Percentiles rank a stretch among this genome's conserved stretches.
phyloP scores from a whole-genome alignment of 1,140 invertebrate genomes.

The Brachionus angularis region DNA sequence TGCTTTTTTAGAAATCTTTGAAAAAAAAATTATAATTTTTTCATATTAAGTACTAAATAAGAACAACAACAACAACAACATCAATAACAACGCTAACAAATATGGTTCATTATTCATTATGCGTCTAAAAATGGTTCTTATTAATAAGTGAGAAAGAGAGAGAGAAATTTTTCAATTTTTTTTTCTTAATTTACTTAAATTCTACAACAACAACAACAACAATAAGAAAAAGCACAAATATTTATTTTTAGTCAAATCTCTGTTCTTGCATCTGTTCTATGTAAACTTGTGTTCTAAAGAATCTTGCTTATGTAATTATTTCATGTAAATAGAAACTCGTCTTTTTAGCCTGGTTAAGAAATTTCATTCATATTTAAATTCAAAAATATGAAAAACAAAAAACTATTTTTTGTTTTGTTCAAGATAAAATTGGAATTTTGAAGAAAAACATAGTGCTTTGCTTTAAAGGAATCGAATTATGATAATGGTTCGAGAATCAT shows the following conservation, averaged over 20 bases:
- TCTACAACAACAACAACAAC: too few species aligned
- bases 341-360: too few species aligned
- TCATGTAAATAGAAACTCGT: not conserved
- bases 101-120: slow-evolving; percentile 17
- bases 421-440: too few species aligned
- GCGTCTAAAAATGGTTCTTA: slow-evolving; percentile 24
- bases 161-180: too few species aligned
- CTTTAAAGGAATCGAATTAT: too few species aligned
- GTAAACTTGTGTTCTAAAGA: not conserved
- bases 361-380: not conserved
- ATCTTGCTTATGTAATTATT: not conserved
- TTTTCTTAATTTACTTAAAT: not conserved
- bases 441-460: too few species aligned
- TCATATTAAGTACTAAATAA: not conserved
- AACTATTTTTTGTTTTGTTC: too few species aligned
- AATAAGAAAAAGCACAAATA: slow-evolving; percentile 25
- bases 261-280: slow-evolving; percentile 39
- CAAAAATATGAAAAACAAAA: too few species aligned
- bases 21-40: not conserved
- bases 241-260: slow-evolving; percentile 38
- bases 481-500: too few species aligned
- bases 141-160: not conserved
- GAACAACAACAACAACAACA: not conserved
- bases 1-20: too few species aligned
- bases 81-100: too few species aligned